Percentiles rank a stretch among this genome's conserved stretches.
phyloP scores from a whole-genome alignment of 2,888 invertebrate genomes.

The Drosophila yooni region DNA sequence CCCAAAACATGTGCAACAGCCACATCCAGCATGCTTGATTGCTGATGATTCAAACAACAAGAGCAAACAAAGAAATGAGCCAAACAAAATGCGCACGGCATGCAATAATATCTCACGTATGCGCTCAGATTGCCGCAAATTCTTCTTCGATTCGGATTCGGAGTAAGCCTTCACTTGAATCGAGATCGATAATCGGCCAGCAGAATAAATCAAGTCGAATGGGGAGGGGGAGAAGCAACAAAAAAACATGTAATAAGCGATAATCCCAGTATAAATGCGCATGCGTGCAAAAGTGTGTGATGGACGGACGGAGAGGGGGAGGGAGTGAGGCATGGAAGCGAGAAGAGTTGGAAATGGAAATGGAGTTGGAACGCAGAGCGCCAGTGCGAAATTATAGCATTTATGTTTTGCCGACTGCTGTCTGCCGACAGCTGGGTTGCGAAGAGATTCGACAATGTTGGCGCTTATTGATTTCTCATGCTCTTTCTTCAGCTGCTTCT shows the following conservation, averaged over 20 bases:
- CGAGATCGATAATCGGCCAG: conserved; percentile 65
- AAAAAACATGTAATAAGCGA: conserved; percentile 73
- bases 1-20: conserved; percentile 38
- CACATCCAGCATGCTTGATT: not conserved
- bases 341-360: not conserved
- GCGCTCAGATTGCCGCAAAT: conserved; percentile 54
- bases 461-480: conserved; percentile 73
- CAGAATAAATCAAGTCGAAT: conserved; percentile 61
- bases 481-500: conserved; percentile 14
- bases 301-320: not conserved
- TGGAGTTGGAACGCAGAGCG: conserved; percentile 36
- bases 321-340: conserved; percentile 8
- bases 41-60: conserved; percentile 7
- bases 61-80: conserved; percentile 38
- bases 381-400: conserved; percentile 64
- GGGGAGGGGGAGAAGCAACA: conserved; percentile 4
- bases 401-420: conserved; percentile 46
- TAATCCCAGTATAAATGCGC: conserved; percentile 78
- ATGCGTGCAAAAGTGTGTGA: conserved; percentile 61
- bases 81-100: conserved; percentile 38
- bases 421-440: conserved; percentile 6
- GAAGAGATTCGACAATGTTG: conserved; percentile 28
- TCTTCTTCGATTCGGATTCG: conserved; percentile 39
- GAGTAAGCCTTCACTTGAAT: conserved; percentile 10
- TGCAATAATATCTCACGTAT: conserved; percentile 73